Evolutionary conservation across 2,113 vertebrate genomes (phyloP).

Genomic region (Petromus typicus): DNA sequence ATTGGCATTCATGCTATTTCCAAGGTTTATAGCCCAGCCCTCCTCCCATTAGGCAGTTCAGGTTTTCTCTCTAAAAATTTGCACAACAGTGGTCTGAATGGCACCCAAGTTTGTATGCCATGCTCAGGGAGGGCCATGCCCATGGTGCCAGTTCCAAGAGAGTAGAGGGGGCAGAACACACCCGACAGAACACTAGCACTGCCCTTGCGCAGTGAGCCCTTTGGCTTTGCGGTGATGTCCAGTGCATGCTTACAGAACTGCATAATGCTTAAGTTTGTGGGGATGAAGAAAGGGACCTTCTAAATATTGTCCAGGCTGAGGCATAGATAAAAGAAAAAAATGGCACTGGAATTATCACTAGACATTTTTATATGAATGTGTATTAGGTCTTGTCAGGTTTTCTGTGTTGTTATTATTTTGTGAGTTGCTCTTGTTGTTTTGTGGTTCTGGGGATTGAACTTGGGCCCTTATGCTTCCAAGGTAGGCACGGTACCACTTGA

Average conservation of each 20-base stretch:
- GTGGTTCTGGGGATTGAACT: no score
- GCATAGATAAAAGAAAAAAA: not conserved
- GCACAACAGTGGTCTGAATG: not conserved
- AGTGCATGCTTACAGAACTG: not conserved
- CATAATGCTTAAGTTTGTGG: not conserved
- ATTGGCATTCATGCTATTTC: not conserved
- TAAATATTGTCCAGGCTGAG: not conserved
- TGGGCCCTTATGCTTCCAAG: no score
- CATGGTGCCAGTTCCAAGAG: not conserved
- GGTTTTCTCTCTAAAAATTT: not conserved
- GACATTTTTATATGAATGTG: not conserved
- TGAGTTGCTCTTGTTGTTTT: no score
- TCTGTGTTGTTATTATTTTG: not conserved
- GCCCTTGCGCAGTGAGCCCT: not conserved
- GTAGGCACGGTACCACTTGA: no score
- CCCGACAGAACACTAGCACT: not conserved
- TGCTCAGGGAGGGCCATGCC: not conserved
- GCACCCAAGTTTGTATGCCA: not conserved
- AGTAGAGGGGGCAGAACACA: not conserved
- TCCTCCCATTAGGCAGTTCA: not conserved
- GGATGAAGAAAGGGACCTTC: not conserved
- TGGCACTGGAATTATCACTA: not conserved
- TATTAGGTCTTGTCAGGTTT: not conserved
- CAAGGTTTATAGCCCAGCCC: not conserved
- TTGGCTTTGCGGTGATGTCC: not conserved